Evolutionary conservation across 1,140 invertebrate genomes (phyloP), one percentile per base, ranked within the genome.

Genomic region (Philotrypesis tridentata): DNA sequence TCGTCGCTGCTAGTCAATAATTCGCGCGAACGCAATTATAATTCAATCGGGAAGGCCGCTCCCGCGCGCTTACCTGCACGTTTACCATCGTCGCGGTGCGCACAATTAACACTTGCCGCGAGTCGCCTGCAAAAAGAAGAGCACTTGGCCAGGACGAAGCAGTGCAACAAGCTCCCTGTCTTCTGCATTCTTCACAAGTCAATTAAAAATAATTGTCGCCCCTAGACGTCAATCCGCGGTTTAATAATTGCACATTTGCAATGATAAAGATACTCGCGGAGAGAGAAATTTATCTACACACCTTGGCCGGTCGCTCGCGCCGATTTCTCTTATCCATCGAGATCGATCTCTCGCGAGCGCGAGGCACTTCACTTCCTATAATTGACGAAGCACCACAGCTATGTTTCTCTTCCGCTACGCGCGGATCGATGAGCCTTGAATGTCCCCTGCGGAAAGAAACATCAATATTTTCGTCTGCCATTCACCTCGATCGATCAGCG

Each of bases 391-490:
- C 33, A 43, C 12, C 48, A 37, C 27, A 17, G n/a, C 23, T 72
- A 29, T 72, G 31, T 6, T 55, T 48, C 25, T 55, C 43, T 79
- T 79, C 40, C n/a, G n/a, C n/a, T 37, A 37, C 68, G 67, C 21
- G 17, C 33, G 23, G 76, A 82, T 77, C 74, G 68, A 77, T 71
- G 21, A 29, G 48, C 80, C 74, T 82, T 82, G 80, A 77, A 65
- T 12, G 27, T 76, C 27, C 21, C 48, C 48, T 43, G n/a, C n/a
- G n/a, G n/a, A n/a, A n/a, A 23, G 31, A 72, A 72, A 75, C 70
- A 81, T 81, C 80, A 81, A 70, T 76, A 70, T 81, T 68, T 76
- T 81, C 67, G 73, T 76, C 63, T 55, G 72, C 63, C 8, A 33
- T 23, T 40, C n/a, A n/a, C 8, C 6, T 1, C 43, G 73, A 76